Evolutionary conservation across 1,140 invertebrate genomes (phyloP).

Genomic region (Dryas iulia): DNA sequence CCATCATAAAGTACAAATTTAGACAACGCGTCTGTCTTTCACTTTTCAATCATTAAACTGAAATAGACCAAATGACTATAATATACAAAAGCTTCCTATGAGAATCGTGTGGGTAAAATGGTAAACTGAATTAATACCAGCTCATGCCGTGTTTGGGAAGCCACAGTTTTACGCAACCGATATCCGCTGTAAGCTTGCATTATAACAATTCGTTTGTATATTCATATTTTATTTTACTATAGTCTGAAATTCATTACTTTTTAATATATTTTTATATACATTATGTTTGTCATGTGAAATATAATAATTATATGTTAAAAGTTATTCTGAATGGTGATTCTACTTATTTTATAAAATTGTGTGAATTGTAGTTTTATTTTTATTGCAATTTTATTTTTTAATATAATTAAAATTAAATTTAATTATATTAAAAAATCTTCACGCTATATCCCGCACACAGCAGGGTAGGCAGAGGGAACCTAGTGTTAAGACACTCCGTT

Average conservation of each 20-base stretch:
- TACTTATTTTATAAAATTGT: too few relatives aligned
- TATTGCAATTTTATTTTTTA: too few relatives aligned
- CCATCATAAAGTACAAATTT: slow-evolving; percentile 16
- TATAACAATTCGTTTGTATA: slow-evolving; percentile 33
- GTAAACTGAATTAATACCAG: slow-evolving; percentile 34
- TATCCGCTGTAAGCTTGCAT: slow-evolving; percentile 41
- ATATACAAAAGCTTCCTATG: slow-evolving; percentile 28
- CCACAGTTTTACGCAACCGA: slow-evolving; percentile 42
- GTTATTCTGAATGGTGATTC: too few relatives aligned
- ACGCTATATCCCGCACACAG: too few relatives aligned
- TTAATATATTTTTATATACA: not conserved
- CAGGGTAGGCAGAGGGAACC: too few relatives aligned
- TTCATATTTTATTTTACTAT: slow-evolving; percentile 25
- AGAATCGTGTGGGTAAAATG: slow-evolving; percentile 11
- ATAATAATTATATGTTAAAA: too few relatives aligned
- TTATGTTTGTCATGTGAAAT: too few relatives aligned
- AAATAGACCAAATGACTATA: slow-evolving; percentile 44
- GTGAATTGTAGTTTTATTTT: too few relatives aligned
- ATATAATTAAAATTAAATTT: too few relatives aligned
- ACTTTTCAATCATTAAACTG: slow-evolving; percentile 51
- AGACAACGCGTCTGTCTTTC: slow-evolving; percentile 31
- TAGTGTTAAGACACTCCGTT: too few relatives aligned
- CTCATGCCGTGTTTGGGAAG: slow-evolving; percentile 35
- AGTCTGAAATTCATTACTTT: slow-evolving; percentile 13
- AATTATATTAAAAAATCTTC: too few relatives aligned